These are phyloP conservation scores for Spilarctia lutea DNA, from an alignment of 2,888 invertebrate species.

Conservation along the genomic window DNA sequence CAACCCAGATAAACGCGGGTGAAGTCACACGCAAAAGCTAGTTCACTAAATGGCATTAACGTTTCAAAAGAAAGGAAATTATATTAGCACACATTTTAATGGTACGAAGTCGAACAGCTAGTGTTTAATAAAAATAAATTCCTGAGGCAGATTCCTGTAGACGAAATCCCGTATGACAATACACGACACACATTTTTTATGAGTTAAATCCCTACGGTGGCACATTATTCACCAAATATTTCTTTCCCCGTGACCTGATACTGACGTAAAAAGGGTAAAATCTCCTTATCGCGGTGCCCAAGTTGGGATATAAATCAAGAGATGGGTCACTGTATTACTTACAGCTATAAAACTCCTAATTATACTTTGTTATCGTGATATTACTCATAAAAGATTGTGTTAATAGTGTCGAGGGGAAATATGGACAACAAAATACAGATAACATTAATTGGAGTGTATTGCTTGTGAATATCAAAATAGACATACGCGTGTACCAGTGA, in stretches of 20 bases:
- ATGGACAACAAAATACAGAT: not conserved
- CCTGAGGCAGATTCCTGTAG: too few species aligned
- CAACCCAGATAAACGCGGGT: too few species aligned
- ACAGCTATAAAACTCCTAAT: not conserved
- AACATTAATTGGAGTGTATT: not conserved
- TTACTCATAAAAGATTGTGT: not conserved
- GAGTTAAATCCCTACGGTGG: not conserved
- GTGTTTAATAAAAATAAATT: not conserved
- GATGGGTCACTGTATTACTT: constrained; percentile 25
- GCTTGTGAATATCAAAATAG: too few species aligned
- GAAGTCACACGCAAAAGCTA: too few species aligned
- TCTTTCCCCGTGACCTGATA: constrained; percentile 27
- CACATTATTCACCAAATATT: constrained; percentile 7
- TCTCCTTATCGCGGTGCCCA: constrained; percentile 33
- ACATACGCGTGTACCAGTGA: too few species aligned
- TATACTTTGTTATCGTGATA: not conserved
- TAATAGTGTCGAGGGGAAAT: not conserved
- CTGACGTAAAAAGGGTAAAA: constrained; percentile 43
- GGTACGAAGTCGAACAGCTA: not conserved
- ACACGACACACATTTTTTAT: constrained; percentile 3
- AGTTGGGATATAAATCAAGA: constrained; percentile 40
- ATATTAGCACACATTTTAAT: not conserved
- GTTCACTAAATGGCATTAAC: too few species aligned
- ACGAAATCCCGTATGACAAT: not conserved
- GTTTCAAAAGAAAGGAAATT: too few species aligned